A percentile compares a stretch with the other conserved stretches of the same genome.
phyloP scores from a whole-genome alignment of 2,888 invertebrate species.

The Lutraria lutraria region DNA sequence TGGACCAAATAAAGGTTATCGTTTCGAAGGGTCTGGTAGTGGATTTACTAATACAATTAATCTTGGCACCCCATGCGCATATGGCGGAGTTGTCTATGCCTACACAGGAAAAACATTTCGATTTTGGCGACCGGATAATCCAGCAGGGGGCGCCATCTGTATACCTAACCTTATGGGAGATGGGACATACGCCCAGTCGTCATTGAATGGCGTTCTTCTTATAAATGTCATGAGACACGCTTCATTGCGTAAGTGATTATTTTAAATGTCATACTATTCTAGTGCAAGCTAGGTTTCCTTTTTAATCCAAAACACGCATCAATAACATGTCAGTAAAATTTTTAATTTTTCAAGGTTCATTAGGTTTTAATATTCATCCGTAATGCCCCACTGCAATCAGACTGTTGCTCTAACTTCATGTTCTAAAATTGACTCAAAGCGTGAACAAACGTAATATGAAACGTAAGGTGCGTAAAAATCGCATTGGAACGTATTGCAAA shows the following conservation, averaged over 20 bases:
- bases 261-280: background rate
- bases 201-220: constrained; percentile 28
- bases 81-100: constrained; percentile 53
- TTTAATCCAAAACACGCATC: background rate
- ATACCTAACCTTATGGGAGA: constrained; percentile 44
- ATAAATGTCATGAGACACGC: constrained; percentile 13
- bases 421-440: too few species aligned
- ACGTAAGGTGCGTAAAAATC: too few species aligned
- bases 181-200: constrained; percentile 46
- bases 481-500: too few species aligned
- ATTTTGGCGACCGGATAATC: constrained; percentile 48
- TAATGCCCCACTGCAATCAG: too few species aligned
- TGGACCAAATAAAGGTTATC: constrained; percentile 46
- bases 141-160: constrained; percentile 45
- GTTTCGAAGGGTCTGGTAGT: constrained; percentile 40
- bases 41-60: constrained; percentile 33
- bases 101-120: constrained; percentile 23
- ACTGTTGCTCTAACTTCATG: too few species aligned
- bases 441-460: too few species aligned
- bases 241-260: constrained; percentile 19
- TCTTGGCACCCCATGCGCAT: constrained; percentile 36
- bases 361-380: too few species aligned
- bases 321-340: background rate
- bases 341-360: background rate
- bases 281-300: background rate